These are phyloP conservation scores for Agrotis ipsilon DNA, from an alignment of 2,888 invertebrate species.

Conservation along the genomic window DNA sequence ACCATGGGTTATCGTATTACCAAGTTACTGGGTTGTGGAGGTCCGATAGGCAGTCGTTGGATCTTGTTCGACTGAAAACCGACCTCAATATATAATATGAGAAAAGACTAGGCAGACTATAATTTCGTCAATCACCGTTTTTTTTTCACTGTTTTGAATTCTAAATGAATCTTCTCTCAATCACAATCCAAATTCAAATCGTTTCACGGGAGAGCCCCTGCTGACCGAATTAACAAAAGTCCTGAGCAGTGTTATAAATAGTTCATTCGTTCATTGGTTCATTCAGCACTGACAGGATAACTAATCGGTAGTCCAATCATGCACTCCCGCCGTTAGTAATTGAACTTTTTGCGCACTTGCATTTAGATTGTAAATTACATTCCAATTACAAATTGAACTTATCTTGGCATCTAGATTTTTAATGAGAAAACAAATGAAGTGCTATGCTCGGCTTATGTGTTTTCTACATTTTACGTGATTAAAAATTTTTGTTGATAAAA, in stretches of 20 bases:
- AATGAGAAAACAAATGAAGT: constrained; percentile 37
- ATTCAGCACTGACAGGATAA: constrained; percentile 15
- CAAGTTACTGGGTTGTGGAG: no score
- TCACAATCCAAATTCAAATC: no score
- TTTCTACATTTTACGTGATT: constrained; percentile 17
- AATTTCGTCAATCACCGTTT: no score
- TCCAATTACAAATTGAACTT: constrained; percentile 48
- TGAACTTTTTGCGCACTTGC: constrained; percentile 47
- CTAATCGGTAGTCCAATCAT: constrained; percentile 36
- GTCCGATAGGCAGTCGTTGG: no score
- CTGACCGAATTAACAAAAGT: constrained; percentile 9
- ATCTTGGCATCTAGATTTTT: constrained; percentile 20
- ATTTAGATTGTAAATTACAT: constrained; percentile 36
- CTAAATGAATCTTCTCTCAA: no score
- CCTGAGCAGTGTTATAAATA: constrained; percentile 1
- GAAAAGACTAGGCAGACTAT: no score
- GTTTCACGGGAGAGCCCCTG: not conserved
- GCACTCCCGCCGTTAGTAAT: constrained; percentile 19
- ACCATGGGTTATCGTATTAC: no score
- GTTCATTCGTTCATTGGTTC: constrained; percentile 10
- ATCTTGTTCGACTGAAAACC: no score
- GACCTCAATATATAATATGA: no score
- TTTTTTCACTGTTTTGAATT: no score
- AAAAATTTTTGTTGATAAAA: not conserved
- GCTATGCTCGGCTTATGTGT: constrained; percentile 12